Conservation (phyloP, 2,797 vertebrate genomes). For the Silurus aristotelis region DNA sequence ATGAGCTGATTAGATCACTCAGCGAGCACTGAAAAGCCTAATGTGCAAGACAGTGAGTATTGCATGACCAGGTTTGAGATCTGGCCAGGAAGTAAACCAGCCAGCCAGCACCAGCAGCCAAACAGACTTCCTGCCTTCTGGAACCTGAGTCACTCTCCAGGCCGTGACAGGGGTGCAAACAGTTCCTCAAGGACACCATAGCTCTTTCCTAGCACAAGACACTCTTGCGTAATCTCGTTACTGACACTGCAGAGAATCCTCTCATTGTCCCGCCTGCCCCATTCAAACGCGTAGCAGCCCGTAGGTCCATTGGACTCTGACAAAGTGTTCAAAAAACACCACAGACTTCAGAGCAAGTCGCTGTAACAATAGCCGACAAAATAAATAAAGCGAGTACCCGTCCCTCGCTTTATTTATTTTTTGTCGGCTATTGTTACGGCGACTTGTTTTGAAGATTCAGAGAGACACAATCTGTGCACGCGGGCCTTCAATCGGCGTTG, state of each 20-base stretch:
- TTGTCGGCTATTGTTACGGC: constrained; percentile 20
- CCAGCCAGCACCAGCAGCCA: constrained; percentile 4
- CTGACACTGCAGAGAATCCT: constrained; percentile 70
- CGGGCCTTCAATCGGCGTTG: neutral
- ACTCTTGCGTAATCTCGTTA: constrained; percentile 74
- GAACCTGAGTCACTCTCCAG: constrained; percentile 35
- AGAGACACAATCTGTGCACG: constrained; percentile 26
- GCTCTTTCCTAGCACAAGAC: constrained; percentile 64
- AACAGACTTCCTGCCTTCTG: constrained; percentile 37
- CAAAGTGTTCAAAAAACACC: constrained; percentile 1
- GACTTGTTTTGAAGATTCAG: constrained; percentile 7
- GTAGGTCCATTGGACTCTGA: neutral
- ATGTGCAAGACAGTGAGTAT: neutral
- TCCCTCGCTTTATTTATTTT: neutral
- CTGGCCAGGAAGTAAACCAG: constrained; percentile 28
- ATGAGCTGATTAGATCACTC: neutral
- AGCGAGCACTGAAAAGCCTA: neutral
- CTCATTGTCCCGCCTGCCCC: constrained; percentile 58
- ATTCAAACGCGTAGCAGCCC: constrained; percentile 11
- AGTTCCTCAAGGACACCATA: constrained; percentile 50
- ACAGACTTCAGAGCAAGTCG: neutral
- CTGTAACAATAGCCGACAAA: constrained; percentile 23
- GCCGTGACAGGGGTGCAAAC: constrained; percentile 23
- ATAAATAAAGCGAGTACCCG: too few species aligned
- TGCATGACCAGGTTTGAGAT: neutral